phyloP scores from a whole-genome alignment of 2,113 vertebrate genomes.

The Eublepharis macularius region DNA sequence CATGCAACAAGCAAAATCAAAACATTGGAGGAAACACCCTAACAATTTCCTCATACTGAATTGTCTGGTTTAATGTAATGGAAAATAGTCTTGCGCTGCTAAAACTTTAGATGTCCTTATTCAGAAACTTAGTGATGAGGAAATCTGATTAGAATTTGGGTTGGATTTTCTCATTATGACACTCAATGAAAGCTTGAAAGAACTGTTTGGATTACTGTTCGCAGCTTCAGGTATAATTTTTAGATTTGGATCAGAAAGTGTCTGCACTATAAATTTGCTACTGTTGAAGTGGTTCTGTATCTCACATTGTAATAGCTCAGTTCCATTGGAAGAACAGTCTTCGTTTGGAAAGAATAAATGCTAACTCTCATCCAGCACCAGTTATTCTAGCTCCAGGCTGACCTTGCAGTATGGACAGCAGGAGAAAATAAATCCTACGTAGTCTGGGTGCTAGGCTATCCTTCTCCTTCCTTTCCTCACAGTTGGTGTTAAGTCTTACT shows the following conservation, averaged over 20 bases:
- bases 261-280: background rate
- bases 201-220: background rate
- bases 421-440: background rate
- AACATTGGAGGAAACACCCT: too few species aligned
- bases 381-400: background rate
- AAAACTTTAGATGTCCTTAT: background rate
- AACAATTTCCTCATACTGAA: background rate
- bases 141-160: background rate
- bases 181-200: background rate
- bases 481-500: background rate
- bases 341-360: background rate
- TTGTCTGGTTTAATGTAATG: background rate
- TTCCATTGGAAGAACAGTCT: background rate
- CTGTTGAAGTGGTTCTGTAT: background rate
- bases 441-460: background rate
- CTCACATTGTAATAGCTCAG: background rate
- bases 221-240: background rate
- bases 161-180: background rate
- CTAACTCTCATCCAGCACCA: background rate
- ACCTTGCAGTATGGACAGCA: background rate
- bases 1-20: background rate
- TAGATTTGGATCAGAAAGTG: rapidly evolving
- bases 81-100: rapidly evolving
- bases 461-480: background rate
- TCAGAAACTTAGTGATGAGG: background rate